A percentile compares a stretch with the other conserved stretches of the same genome.
Conservation (phyloP, 2,888 invertebrate genomes). For the Hofmannophila pseudospretella region DNA sequence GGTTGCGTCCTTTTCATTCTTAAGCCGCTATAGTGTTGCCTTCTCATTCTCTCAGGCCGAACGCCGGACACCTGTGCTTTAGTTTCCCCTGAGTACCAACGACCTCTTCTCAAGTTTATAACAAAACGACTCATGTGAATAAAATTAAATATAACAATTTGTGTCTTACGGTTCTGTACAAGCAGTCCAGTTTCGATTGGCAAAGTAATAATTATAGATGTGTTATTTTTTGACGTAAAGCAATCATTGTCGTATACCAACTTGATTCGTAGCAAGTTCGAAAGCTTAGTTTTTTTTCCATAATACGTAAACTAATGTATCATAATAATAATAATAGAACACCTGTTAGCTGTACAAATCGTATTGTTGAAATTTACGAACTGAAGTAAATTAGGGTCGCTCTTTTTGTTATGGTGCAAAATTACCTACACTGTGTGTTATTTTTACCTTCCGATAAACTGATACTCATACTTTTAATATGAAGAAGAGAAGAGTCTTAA, state of each 20-base stretch:
- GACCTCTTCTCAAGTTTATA: slow-evolving; percentile 57
- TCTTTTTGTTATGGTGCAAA: slow-evolving; percentile 7
- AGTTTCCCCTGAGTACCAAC: slow-evolving; percentile 78
- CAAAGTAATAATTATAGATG: slow-evolving; percentile 48
- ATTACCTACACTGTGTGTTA: too few species aligned
- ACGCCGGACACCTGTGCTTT: slow-evolving; percentile 78
- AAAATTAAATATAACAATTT: slow-evolving; percentile 31
- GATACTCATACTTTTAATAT: too few species aligned
- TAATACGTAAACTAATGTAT: slow-evolving; percentile 71
- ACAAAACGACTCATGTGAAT: slow-evolving; percentile 44
- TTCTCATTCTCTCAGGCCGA: slow-evolving; percentile 57
- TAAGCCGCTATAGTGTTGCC: slow-evolving; percentile 26
- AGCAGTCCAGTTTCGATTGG: slow-evolving; percentile 29
- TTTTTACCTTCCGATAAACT: too few species aligned
- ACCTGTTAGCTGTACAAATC: slow-evolving; percentile 61
- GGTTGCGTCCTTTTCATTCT: slow-evolving; percentile 61
- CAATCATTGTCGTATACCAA: slow-evolving; percentile 76
- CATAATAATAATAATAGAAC: slow-evolving; percentile 70
- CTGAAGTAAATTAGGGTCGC: slow-evolving; percentile 42
- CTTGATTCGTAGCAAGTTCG: slow-evolving; percentile 70
- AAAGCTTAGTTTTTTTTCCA: slow-evolving; percentile 50
- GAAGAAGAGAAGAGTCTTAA: too few species aligned
- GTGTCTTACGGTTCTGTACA: slow-evolving; percentile 24
- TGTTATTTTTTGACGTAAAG: slow-evolving; percentile 66
- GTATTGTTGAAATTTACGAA: slow-evolving; percentile 55